Evolutionary conservation across 2,888 invertebrate species (phyloP).

Genomic region (Clitarchus hookeri): DNA sequence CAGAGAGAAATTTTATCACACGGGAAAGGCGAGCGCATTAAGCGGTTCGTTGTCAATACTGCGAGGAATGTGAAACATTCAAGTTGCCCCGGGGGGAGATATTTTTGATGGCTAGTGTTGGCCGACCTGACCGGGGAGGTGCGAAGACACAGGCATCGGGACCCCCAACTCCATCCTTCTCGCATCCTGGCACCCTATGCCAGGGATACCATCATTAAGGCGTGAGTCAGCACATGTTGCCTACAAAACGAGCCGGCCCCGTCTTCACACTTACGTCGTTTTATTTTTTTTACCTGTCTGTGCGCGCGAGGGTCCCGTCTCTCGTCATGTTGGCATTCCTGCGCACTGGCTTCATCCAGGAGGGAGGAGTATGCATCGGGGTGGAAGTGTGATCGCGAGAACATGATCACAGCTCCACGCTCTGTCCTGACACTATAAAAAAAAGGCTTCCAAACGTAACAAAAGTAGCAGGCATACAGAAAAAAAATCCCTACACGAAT

Average conservation of each 20-base stretch:
- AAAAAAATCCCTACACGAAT: too few species aligned
- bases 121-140: neutral
- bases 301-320: neutral
- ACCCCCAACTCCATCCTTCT: neutral
- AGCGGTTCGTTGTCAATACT: neutral
- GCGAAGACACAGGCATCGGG: neutral
- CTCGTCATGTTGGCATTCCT: conserved; percentile 6
- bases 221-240: conserved; percentile 32
- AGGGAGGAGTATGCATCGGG: neutral
- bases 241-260: conserved; percentile 17
- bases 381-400: neutral
- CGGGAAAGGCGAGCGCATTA: too few species aligned
- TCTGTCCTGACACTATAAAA: neutral
- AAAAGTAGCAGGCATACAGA: too few species aligned
- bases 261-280: conserved; percentile 11
- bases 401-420: neutral
- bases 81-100: neutral
- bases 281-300: neutral
- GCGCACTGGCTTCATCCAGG: neutral
- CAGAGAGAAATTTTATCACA: too few species aligned
- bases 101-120: neutral
- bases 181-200: neutral
- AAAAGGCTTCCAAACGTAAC: too few species aligned
- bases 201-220: conserved; percentile 32
- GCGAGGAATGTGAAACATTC: neutral